Evolutionary conservation across 2,113 vertebrate species (phyloP), one percentile per base, ranked within the genome.

Genomic region (Gopherus evgoodei): DNA sequence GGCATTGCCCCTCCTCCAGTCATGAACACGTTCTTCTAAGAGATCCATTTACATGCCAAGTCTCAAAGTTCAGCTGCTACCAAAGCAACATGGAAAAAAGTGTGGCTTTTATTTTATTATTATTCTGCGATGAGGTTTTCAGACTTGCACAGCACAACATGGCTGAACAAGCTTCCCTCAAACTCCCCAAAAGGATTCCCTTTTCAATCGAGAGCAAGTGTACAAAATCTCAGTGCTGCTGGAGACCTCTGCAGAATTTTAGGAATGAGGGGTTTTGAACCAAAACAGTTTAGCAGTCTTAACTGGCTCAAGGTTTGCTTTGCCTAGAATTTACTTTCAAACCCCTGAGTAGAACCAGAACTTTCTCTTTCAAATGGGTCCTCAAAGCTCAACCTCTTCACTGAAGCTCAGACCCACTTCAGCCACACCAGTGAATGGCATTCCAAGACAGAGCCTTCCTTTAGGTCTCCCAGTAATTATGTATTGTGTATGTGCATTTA

Each of bases 1-100:
- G 87, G 57, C 86, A 72, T 49, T 91, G 92, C 89, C 91, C 52
- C n/a, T 59, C 81, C 88, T 54, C 91, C 86, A 93, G 65, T 84
- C 80, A 27, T 50, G 85, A 86, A 86, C 31, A 1, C 53, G 89
- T 93, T 93, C 93, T 96, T 96, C 90, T 92, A 96, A 97, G 93
- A 96, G 83, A 91, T 96, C 93, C 94, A 87, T 97, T 97, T 97
- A 96, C 86, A 94, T 52, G 95, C 93, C 92, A 94, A 93, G 95
- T 95, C 95, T 97, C 91, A 96, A 96, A 96, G 97, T 95, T 95
- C 95, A 96, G 89, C 94, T 88, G 88, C 91, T 95, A 94, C 95
- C 90, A 91, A 89, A 97, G 95, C 83, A 93, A 91, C 1, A 1
- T 92, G 92, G 96, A 96, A 96, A 90, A 91, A 97, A 91, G 94